Conservation (phyloP, 2,797 vertebrate species). For the Melanotaenia boesemani region DNA sequence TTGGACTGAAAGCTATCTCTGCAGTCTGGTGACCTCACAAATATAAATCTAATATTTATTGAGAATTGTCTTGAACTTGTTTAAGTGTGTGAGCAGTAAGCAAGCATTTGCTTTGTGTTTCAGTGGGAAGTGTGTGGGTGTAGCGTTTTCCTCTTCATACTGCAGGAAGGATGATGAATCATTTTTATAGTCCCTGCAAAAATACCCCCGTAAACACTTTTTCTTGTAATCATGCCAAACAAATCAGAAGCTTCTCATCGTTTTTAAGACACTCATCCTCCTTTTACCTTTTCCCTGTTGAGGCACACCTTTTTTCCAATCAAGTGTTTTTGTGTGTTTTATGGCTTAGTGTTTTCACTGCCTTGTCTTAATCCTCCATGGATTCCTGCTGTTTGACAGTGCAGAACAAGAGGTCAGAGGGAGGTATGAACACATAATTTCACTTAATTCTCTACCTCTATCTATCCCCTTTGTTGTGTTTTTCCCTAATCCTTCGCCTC, state of each 20-base stretch:
- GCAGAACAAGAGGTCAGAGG: slow-evolving; percentile 65
- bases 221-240: slow-evolving; percentile 47
- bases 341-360: slow-evolving; percentile 30
- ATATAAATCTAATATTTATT: background rate
- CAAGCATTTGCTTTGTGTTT: slow-evolving; percentile 1
- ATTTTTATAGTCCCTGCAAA: slow-evolving; percentile 54
- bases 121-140: slow-evolving; percentile 37
- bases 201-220: slow-evolving; percentile 51
- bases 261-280: slow-evolving; percentile 30
- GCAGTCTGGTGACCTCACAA: background rate
- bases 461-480: slow-evolving; percentile 33
- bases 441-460: slow-evolving; percentile 49
- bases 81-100: background rate
- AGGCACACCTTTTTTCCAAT: slow-evolving; percentile 8
- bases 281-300: slow-evolving; percentile 26
- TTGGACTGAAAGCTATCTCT: no score
- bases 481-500: slow-evolving; percentile 55
- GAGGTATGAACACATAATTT: slow-evolving; percentile 49
- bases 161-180: slow-evolving; percentile 53
- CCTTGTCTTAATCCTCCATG: slow-evolving; percentile 46
- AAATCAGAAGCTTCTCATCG: slow-evolving; percentile 48
- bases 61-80: background rate
- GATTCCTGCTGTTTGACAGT: slow-evolving; percentile 60
- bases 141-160: slow-evolving; percentile 24
- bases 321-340: background rate